Conservation (phyloP, 2,797 vertebrate genomes). For the Meda fulgida region DNA sequence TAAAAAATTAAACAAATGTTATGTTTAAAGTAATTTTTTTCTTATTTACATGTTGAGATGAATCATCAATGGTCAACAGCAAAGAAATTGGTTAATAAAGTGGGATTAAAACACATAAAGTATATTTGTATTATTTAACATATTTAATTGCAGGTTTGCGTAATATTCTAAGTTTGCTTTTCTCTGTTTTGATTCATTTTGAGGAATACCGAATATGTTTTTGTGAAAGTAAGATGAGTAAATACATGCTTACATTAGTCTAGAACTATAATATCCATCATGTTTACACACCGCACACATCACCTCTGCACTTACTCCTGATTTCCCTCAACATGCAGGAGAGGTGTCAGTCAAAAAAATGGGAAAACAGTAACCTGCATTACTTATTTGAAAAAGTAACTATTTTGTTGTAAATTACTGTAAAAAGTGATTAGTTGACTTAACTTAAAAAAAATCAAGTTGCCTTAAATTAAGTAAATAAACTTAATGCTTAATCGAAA, state of each 20-base stretch:
- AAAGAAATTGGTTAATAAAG: no score
- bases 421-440: no score
- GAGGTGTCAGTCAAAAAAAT: neutral
- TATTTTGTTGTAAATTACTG: neutral
- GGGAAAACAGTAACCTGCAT: neutral
- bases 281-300: neutral
- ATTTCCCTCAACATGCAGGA: neutral
- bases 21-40: neutral
- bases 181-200: no score
- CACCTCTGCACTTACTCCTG: neutral
- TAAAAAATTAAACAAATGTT: neutral
- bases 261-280: neutral
- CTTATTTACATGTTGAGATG: neutral
- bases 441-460: no score
- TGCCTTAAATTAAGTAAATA: no score
- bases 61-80: neutral
- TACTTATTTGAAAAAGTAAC: neutral
- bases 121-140: no score
- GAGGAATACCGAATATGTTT: neutral
- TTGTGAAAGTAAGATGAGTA: neutral
- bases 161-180: no score
- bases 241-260: neutral
- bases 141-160: no score
- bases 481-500: no score
- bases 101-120: no score